Base-by-base conservation (phyloP, 2,888 invertebrate genomes). In the Morpho deidamia region DNA sequence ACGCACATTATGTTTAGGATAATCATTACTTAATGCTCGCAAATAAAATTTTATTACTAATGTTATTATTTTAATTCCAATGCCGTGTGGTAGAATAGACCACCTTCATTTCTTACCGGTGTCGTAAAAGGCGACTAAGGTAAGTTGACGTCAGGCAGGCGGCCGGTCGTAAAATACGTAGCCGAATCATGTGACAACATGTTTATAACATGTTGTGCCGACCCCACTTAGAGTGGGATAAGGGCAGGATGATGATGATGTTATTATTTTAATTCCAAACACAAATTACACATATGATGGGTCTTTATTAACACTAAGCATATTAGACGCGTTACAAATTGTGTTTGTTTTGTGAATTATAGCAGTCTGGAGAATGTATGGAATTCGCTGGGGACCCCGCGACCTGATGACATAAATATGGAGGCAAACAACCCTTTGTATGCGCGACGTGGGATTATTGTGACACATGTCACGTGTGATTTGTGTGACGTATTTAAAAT, bases 381-480 rank as follows among this genome's bases (percentile, higher is more conserved):
- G 71, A 67, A 68, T 62, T 60, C 66, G 61, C 62, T 47, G 62
- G 64, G 72, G 70, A 69, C 73, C 74, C 65, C 60, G 61, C 70
- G 67, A 69, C 70, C 72, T 66, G 63, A 61, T 66, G 72, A 74
- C 75, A 80, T 84, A 81, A 84, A 83, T 81, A 81, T 76, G 72
- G 71, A 72, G 72, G 71, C 72, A 71, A 74, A 71, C 70, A 67
- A 69, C 72, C 72, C 70, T 55, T 46, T 59, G 59, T 53, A 37
- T 37, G 54, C 56, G 59, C 57, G 61, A 59, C 63, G 67, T 70
- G 68, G 71, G 76, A 78, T 79, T 76, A 78, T 77, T 79, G 75
- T 75, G 80, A 76, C 78, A 75, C 70, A 62, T 66, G 69, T 61
- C 68, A 61, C 47, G 62, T 50, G 59, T 68, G 65, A 63, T 65